Conservation (phyloP, 2,888 invertebrate genomes). For the Masnerella sp. region DNA sequence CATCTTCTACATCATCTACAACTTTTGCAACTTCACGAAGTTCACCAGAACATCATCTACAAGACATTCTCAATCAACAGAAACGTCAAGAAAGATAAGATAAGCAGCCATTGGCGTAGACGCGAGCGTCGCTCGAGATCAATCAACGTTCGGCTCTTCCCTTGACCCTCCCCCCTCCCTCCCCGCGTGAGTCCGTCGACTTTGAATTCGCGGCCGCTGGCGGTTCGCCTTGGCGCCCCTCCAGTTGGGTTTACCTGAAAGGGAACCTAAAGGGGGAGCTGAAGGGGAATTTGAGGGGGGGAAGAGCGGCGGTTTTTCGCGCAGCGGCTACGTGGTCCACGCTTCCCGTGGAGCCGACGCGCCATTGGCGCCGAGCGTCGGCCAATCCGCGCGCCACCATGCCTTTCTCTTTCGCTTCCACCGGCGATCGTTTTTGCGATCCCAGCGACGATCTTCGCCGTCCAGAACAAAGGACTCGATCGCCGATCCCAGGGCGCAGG, state of each 20-base stretch:
- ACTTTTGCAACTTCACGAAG: too few relatives aligned
- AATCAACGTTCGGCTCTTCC: constrained; percentile 33
- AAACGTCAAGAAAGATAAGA: too few relatives aligned
- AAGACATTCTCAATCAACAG: neutral
- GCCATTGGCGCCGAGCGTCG: constrained; percentile 34
- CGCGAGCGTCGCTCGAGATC: constrained; percentile 21
- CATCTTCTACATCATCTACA: too few relatives aligned
- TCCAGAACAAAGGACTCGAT: constrained; percentile 4
- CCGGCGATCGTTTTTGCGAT: constrained; percentile 7
- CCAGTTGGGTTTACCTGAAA: constrained; percentile 3
- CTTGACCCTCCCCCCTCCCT: constrained; percentile 33
- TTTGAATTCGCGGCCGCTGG: constrained; percentile 38
- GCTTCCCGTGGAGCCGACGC: constrained; percentile 37
- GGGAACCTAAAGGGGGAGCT: too few relatives aligned
- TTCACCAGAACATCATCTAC: too few relatives aligned
- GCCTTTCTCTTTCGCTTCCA: constrained; percentile 32
- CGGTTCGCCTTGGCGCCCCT: constrained; percentile 41
- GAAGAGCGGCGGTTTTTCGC: constrained; percentile 11
- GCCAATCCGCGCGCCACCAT: constrained; percentile 18
- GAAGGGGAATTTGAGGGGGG: constrained; percentile 9
- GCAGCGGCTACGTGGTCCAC: constrained; percentile 24
- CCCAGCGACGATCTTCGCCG: neutral
- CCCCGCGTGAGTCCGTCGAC: constrained; percentile 26
- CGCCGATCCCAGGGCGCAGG: too few relatives aligned
- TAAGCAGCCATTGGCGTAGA: neutral